Evolutionary conservation across 2,888 invertebrate species (phyloP).

Genomic region (Rhagium mordax): DNA sequence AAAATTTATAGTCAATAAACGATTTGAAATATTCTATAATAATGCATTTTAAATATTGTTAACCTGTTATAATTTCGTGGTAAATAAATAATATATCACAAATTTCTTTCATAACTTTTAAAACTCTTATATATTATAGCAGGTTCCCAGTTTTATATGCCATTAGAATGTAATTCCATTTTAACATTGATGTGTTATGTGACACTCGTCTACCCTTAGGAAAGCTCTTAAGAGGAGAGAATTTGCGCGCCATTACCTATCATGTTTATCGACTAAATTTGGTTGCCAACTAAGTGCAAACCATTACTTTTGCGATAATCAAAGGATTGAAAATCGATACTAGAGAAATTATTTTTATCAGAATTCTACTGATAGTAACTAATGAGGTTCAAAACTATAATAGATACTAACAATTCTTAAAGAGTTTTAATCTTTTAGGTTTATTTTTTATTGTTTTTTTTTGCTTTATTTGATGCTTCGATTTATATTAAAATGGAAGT

Average conservation of each 20-base stretch:
- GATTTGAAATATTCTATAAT: too few relatives aligned
- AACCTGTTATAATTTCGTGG: too few relatives aligned
- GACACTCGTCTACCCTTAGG: constrained; percentile 2
- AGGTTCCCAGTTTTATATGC: neutral
- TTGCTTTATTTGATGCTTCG: too few relatives aligned
- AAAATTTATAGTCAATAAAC: too few relatives aligned
- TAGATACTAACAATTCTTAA: too few relatives aligned
- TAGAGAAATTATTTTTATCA: neutral
- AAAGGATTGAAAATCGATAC: neutral
- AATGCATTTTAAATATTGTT: too few relatives aligned
- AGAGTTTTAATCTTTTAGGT: too few relatives aligned
- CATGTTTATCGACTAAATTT: neutral
- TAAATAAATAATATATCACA: neutral
- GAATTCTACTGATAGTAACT: too few relatives aligned
- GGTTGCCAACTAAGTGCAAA: neutral
- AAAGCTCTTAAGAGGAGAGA: neutral
- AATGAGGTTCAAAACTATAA: too few relatives aligned
- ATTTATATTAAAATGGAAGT: too few relatives aligned
- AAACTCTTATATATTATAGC: neutral
- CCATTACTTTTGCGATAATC: neutral
- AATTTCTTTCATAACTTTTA: neutral
- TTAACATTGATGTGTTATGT: neutral
- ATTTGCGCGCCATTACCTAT: neutral
- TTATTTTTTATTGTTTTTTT: too few relatives aligned
- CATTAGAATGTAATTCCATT: neutral